Evolutionary conservation across 2,113 vertebrate genomes (phyloP), one percentile per base, ranked within the genome.

Genomic region (Antechinus stuartii): DNA sequence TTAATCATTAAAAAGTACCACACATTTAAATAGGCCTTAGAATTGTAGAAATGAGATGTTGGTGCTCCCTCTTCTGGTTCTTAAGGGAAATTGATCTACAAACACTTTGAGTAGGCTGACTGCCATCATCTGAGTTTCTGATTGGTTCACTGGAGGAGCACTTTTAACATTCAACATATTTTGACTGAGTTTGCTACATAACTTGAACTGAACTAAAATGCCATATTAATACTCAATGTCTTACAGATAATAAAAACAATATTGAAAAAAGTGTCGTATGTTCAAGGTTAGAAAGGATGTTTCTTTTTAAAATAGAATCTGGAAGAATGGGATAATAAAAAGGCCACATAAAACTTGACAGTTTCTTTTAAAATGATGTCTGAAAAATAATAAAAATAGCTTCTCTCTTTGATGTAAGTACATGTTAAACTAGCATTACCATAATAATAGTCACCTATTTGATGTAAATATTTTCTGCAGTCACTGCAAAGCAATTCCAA

Each of bases 21-120:
- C 94, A 84, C 92, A 68, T 94, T 91, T 91, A 92, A 96, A 96
- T 53, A 97, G 26, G 5, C 90, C 91, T 56, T 26, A 76, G 35
- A 47, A 94, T 91, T 94, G 57, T 95, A 57, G 42, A 49, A 95
- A 96, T 56, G 27, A 97, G 96, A 97, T 94, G 90, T 53, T 5
- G 4, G 94, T 97, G 93, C 97, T 96, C 97, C 97, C 97, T 97
- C 97, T 98, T 89, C 98, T 98, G 97, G 97, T 93, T 95, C 50
- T 92, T 25, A 23, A n/a, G 84, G 94, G 57, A 94, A 95, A 61
- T 55, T n/a, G 93, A 68, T 8, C 16, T 35, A 25, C 91, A 94
- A 97, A 91, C 19, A 42, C 47, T 94, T 47, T 35, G n/a, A 35
- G 52, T 23, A 56, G 54, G 92, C 53, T 47, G 10, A 16, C 22